Evolutionary conservation across 23 tunicate species (phyloP), one percentile per base, ranked within the genome.

Genomic region (Styela clava): DNA sequence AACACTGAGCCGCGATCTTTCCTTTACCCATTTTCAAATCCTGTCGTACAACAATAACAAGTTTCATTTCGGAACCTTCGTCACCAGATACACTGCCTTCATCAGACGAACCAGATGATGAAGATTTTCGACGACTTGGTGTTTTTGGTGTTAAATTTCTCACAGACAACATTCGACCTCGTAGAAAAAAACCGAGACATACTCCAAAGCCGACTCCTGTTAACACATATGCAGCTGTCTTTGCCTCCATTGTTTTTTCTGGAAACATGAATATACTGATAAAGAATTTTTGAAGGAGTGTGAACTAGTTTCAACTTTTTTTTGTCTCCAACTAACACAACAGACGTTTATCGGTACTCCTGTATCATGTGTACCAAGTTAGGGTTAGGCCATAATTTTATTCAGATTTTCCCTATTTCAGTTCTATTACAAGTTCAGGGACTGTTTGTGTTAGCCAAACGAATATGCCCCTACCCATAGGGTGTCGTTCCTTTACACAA

Each of bases 21-120:
- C 97, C 97, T 78, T 91, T 91, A 0, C 97, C 97, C 97, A 91
- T 91, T 78, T 91, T 91, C 5, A 91, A 67, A 83, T 91, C 97
- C 29, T 86, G 91, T 12, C 97, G 79, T 24, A 92, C 97, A 34
- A 84, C 91, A 64, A 92, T 84, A 22, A 92, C 97, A 78, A 92
- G 62, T 61, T 92, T 92, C 74, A 68, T 79, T 36, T 84, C 73
- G 12, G 68, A 83, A 33, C 31, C 63, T 19, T 34, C 23, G 33
- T 69, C 74, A 62, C 30, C 56, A 2, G 77, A 32, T 30, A 32
- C 23, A 5, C 34, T 34, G 5, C 77, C 77, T 29, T 71, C 77
- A 30, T 71, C 77, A 3, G 77, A 71, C 27, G 77, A 71, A 2
- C 77, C 37, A 26, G 77, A 71, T 3, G 77, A 30, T 3, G 24